Evolutionary conservation across 2,797 vertebrate species (phyloP), one percentile per base, ranked within the genome.

Genomic region (Acanthornis magna): DNA sequence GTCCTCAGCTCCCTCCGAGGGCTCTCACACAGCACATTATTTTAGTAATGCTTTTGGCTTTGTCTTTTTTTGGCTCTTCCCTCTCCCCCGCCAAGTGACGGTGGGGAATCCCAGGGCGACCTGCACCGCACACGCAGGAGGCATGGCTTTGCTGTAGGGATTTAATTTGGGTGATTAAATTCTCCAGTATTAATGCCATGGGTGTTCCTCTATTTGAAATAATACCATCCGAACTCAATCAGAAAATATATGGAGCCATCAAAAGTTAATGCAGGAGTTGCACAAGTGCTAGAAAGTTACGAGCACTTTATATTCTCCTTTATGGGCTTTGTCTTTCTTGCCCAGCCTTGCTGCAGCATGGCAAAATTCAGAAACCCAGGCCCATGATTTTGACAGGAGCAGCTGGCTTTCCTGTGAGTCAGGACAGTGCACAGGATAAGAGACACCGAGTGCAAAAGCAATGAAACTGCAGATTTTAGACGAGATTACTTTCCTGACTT

Each of bases 391-490:
- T 62, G 85, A 77, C 54, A 80, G 78, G 26, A 93, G 57, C 63
- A 61, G 61, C n/a, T 53, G 70, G 67, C 85, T 70, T n/a, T 80
- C 19, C 67, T 42, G 29, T 40, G 89, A 93, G 91, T 85, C 95
- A 93, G 81, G 66, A 23, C 42, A 36, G 43, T 0, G 32, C 55
- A 71, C 85, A 85, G 57, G n/a, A 42, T 9, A 57, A 89, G 68
- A 89, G 71, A 75, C 2, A 0, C 73, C 12, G 61, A 82, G 32
- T 0, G 1, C 25, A 13, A 66, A 91, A 91, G 66, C 82, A 84
- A 66, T 70, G 73, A 84, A 94, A 76, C 60, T 81, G 92, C 95
- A 95, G 92, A 96, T 95, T 95, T 96, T 13, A 70, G 25, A 47
- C 23, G 30, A 81, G 87, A 92, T 94, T 91, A 50, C 53, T 84